Percentiles rank a stretch among this genome's conserved stretches.
Evolutionary conservation across 1,140 invertebrate genomes (phyloP).

Genomic region (Temnothorax curvispinosus): DNA sequence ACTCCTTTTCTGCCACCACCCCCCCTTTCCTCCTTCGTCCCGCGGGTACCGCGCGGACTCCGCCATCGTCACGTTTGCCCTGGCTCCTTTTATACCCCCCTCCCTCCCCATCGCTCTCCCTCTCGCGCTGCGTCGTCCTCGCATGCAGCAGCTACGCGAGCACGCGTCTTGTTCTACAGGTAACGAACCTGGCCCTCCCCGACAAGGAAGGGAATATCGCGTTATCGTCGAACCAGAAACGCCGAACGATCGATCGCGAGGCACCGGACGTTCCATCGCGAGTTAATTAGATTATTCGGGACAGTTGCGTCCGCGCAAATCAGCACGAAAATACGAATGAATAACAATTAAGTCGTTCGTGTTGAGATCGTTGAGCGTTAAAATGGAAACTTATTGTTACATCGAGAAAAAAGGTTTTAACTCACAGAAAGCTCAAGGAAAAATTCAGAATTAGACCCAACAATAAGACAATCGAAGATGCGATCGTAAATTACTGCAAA

Average conservation of each 20-base stretch:
- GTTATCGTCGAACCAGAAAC: constrained; percentile 22
- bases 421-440: background rate
- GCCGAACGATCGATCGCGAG: constrained; percentile 38
- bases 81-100: constrained; percentile 21
- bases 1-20: constrained; percentile 14
- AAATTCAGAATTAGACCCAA: background rate
- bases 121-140: constrained; percentile 27
- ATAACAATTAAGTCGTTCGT: constrained; percentile 11
- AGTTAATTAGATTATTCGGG: constrained; percentile 44
- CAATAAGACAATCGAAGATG: background rate
- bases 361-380: background rate
- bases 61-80: constrained; percentile 42
- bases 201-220: background rate
- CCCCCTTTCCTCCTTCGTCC: background rate
- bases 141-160: constrained; percentile 44
- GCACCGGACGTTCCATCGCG: constrained; percentile 12
- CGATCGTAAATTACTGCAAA: background rate
- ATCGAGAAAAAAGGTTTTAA: background rate
- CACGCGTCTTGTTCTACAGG: constrained; percentile 32
- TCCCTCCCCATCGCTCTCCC: background rate
- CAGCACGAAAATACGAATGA: background rate
- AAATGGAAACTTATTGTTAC: background rate
- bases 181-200: constrained; percentile 27
- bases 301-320: background rate
- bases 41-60: background rate